phyloP scores from a whole-genome alignment of 2,113 vertebrate genomes.

The Galbula dea region DNA sequence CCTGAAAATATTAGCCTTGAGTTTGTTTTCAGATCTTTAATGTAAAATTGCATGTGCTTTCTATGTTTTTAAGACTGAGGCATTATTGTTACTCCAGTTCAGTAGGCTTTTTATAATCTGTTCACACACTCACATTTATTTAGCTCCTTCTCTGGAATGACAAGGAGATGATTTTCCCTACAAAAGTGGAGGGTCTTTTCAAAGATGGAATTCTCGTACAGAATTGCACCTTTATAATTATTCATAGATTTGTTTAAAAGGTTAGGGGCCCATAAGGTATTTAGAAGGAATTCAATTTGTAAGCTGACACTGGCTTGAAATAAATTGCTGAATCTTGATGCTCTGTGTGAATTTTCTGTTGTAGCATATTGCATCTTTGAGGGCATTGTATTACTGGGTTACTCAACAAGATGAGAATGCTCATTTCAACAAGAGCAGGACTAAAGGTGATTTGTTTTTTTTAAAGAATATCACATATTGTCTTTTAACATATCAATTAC shows the following conservation, averaged over 20 bases:
- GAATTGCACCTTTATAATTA: slow-evolving; percentile 22
- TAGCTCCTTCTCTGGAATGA: slow-evolving; percentile 43
- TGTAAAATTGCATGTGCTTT: slow-evolving; percentile 66
- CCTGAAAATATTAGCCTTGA: slow-evolving; percentile 59
- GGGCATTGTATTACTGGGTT: neutral
- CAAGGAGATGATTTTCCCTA: slow-evolving; percentile 42
- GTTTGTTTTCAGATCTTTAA: slow-evolving; percentile 67
- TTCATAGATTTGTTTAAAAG: slow-evolving; percentile 21
- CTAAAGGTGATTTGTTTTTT: neutral
- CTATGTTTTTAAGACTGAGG: slow-evolving; percentile 60
- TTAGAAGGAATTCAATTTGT: neutral
- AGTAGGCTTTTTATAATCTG: slow-evolving; percentile 40
- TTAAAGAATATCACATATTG: neutral
- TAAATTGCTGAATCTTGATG: slow-evolving; percentile 5
- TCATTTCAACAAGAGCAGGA: neutral
- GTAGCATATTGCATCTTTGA: slow-evolving; percentile 12
- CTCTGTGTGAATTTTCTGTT: slow-evolving; percentile 26
- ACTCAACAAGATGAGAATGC: neutral
- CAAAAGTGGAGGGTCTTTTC: slow-evolving; percentile 35
- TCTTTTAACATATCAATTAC: neutral
- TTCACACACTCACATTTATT: slow-evolving; percentile 22
- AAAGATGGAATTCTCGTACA: slow-evolving; percentile 27
- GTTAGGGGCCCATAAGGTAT: neutral
- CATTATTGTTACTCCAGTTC: slow-evolving; percentile 42
- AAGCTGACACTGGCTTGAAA: neutral